phyloP scores from a whole-genome alignment of 2,888 invertebrate genomes.

The Diarsia brunnea region DNA sequence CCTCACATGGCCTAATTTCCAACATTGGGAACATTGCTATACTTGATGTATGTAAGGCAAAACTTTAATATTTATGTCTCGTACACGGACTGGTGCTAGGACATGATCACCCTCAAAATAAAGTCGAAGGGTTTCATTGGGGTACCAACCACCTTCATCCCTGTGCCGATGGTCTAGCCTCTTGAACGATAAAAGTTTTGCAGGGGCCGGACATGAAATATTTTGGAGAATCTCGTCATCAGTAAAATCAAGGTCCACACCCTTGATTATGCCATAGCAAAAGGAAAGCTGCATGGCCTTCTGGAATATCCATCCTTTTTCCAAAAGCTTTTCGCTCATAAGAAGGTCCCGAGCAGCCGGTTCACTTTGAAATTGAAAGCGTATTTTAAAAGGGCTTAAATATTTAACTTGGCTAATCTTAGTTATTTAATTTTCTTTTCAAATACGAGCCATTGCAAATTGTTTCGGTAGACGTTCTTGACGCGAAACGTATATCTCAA shows the following conservation, averaged over 20 bases:
- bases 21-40: constrained; percentile 13
- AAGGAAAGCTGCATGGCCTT: no score
- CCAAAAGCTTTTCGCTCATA: no score
- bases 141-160: constrained; percentile 13
- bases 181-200: constrained; percentile 9
- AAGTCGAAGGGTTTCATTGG: constrained; percentile 23
- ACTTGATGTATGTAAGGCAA: neutral
- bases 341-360: no score
- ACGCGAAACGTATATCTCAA: no score
- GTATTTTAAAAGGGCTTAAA: no score
- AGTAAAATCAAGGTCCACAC: neutral
- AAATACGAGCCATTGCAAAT: no score
- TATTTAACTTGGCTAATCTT: no score
- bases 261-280: no score
- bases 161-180: constrained; percentile 19
- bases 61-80: neutral
- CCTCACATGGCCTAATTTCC: constrained; percentile 5
- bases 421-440: no score
- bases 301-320: no score
- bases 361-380: no score
- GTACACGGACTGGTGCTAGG: neutral
- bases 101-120: neutral
- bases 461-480: no score
- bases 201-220: constrained; percentile 17
- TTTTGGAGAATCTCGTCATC: constrained; percentile 27